Evolutionary conservation across 2,113 vertebrate genomes (phyloP).

Genomic region (Carettochelys insculpta): DNA sequence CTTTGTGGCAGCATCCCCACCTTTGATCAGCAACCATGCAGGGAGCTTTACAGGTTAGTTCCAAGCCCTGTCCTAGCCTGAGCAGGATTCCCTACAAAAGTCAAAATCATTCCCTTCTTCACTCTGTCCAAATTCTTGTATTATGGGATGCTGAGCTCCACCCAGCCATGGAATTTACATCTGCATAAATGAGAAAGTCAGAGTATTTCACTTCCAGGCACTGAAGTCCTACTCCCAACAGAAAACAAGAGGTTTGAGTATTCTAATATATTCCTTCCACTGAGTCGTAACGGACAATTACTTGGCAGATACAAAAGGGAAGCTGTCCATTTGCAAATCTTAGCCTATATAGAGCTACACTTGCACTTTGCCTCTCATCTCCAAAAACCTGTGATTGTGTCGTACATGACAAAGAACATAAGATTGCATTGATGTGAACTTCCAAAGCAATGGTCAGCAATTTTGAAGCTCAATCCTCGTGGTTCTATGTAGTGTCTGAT

Average conservation of each 20-base stretch:
- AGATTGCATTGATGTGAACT: slow-evolving; percentile 51
- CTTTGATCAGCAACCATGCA: neutral
- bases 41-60: neutral
- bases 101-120: neutral
- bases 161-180: neutral
- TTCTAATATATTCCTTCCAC: neutral
- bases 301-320: neutral
- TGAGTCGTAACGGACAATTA: neutral
- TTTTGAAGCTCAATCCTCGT: slow-evolving; percentile 46
- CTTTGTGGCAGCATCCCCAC: neutral
- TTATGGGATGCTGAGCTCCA: neutral
- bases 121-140: neutral
- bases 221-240: neutral
- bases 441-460: neutral
- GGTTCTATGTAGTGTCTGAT: neutral
- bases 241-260: neutral
- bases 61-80: neutral
- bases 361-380: slow-evolving; percentile 5
- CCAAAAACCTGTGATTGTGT: neutral
- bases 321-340: neutral
- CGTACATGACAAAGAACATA: slow-evolving; percentile 20
- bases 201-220: neutral
- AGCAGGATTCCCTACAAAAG: neutral
- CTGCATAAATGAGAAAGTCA: neutral
- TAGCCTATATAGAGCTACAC: neutral